These are phyloP conservation scores for Charaxes varanes DNA, from an alignment of 1,140 invertebrate species.

Conservation along the genomic window DNA sequence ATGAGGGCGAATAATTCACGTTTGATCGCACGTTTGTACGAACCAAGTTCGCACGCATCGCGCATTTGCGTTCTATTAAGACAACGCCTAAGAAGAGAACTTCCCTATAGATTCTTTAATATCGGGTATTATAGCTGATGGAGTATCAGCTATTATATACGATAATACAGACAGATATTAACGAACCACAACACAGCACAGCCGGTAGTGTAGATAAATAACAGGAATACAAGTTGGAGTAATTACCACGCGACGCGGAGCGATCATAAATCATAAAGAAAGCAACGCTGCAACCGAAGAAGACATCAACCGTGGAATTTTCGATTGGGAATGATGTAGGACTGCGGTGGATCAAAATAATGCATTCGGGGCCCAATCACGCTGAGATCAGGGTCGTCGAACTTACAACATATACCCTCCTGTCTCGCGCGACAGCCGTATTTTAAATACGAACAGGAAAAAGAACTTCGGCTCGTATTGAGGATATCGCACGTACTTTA, in stretches of 20 bases:
- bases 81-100: too few relatives aligned
- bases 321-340: slow-evolving; percentile 63
- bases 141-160: too few relatives aligned
- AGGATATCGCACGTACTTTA: background rate
- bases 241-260: slow-evolving; percentile 34
- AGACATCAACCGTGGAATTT: slow-evolving; percentile 64
- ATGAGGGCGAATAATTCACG: too few relatives aligned
- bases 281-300: slow-evolving; percentile 52
- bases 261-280: slow-evolving; percentile 61
- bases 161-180: too few relatives aligned
- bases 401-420: slow-evolving; percentile 43
- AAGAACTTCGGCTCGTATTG: slow-evolving; percentile 8
- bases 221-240: slow-evolving; percentile 24
- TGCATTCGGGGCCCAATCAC: slow-evolving; percentile 62
- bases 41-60: too few relatives aligned
- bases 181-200: too few relatives aligned
- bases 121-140: too few relatives aligned
- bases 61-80: too few relatives aligned
- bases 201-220: slow-evolving; percentile 21
- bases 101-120: too few relatives aligned
- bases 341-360: slow-evolving; percentile 53
- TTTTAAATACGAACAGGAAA: slow-evolving; percentile 17
- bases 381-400: slow-evolving; percentile 47
- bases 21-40: too few relatives aligned
- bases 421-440: slow-evolving; percentile 18